Base-by-base conservation (phyloP, 2,888 invertebrate genomes). In the Alloscopus bannaensis region DNA sequence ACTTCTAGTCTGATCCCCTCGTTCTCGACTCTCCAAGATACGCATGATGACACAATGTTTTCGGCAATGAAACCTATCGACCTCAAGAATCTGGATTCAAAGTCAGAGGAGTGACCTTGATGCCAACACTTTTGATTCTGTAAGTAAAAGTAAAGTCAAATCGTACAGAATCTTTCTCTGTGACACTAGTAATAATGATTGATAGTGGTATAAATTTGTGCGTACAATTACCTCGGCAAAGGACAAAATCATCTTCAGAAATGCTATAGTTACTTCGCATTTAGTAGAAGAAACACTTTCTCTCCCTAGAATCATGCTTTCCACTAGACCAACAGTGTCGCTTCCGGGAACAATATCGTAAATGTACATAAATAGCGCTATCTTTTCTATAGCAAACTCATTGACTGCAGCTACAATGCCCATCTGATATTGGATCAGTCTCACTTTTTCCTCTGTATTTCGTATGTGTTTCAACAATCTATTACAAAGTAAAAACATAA, bases 281-380 rank as follows among this genome's bases (percentile, higher is more conserved):
- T 72, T 55, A 11, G 72, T 60, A 1, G 29, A 18, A 1, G 78
- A 60, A 8, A 85, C 79, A 77, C 82, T 81, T 71, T 85, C 85
- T 29, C 73, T 72, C 18, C 83, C 83, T 18, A 85, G 64, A 4
- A 85, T 71, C 2, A 84, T 50, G n/a, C 80, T 81, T 36, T 75
- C 83, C 18, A 77, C 26, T 11, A 81, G 55, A 20, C 81, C 60
- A 0, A 78, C 71, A 18, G 20, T 26, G n/a, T 66, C 36, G 60
- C 62, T 16, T 29, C 80, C 55, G 57, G 75, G 68, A 60, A 72
- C 3, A 20, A 42, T 13, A 29, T 75, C 40, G 75, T 81, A 73
- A 59, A 84, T 66, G 73, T 78, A 36, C 47, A 36, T 40, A 24
- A 71, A 50, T 4, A 78, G 29, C 11, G 71, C 36, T 1, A 78